A percentile compares a stretch with the other conserved stretches of the same genome.
phyloP scores from a whole-genome alignment of 2,888 invertebrate species.

The Myopa testacea region DNA sequence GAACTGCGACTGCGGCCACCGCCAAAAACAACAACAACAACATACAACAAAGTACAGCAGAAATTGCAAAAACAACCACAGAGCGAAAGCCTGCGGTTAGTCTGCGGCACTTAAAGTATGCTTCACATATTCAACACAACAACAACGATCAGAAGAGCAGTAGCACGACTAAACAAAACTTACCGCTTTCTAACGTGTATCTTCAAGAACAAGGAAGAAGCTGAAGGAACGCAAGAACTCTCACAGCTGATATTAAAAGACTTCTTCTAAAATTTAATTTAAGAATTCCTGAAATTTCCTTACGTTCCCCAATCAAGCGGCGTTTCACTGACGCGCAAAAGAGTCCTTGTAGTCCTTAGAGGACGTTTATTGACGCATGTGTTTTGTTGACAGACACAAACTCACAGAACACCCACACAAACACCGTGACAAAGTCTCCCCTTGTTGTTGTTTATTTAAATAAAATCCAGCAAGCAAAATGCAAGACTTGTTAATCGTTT shows the following conservation, averaged over 20 bases:
- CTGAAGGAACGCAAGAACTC: not conserved
- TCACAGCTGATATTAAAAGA: conserved; percentile 35
- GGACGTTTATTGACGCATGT: conserved; percentile 24
- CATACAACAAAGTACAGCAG: conserved; percentile 5
- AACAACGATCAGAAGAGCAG: not conserved
- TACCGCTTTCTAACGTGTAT: conserved; percentile 19
- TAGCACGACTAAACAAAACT: conserved; percentile 6
- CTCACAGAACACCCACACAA: not conserved
- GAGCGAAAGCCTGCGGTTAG: not conserved
- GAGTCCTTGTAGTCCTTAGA: conserved; percentile 22
- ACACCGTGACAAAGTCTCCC: not conserved
- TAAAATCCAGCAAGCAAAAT: not conserved
- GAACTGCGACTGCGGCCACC: conserved; percentile 30
- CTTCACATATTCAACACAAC: not conserved
- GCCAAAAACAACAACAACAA: not conserved
- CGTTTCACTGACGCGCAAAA: conserved; percentile 23
- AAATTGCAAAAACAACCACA: not conserved
- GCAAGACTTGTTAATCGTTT: conserved; percentile 1
- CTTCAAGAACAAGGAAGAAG: not conserved
- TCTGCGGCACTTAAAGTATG: not conserved
- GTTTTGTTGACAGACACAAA: not conserved
- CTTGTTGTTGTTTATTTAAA: not conserved
- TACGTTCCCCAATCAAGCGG: not conserved
- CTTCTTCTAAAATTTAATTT: conserved; percentile 50
- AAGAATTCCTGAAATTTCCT: conserved; percentile 16